Evolutionary conservation across 1,140 invertebrate species (phyloP), one percentile per base, ranked within the genome.

Genomic region (Tyrophagus putrescentiae): DNA sequence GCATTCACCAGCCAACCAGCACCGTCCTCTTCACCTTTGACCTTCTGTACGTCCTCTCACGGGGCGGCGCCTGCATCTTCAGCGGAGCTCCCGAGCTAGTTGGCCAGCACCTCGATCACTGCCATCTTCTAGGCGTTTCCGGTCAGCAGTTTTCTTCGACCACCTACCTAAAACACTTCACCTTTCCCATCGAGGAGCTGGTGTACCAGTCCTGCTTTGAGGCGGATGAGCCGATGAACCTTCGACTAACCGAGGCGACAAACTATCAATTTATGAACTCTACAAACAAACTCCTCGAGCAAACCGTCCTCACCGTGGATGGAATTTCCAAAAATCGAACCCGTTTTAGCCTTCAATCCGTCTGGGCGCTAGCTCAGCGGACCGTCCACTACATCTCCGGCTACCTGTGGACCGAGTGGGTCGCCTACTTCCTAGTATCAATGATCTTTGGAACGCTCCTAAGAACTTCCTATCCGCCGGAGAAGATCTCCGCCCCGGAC

Each of bases 21-120:
- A 64, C 39, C 45, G 57, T 48, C 27, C 48, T 61, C 52, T 63
- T 16, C 45, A 42, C 39, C 45, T 64, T 56, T 60, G 31, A 54
- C 32, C 53, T 58, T 53, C 57, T 65, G 25, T 44, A 60, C 39
- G 57, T 58, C n/a, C 32, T 59, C 25, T 57, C 64, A 53, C 28
- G 52, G 31, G 28, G 64, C 33, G 58, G 64, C 41, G 31, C 68
- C 64, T 42, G 68, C 66, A 63, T 71, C 64, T 27, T 68, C 65
- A 21, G 68, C 64, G 54, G 70, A 65, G 32, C 65, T 65, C 56
- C 63, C 34, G 39, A 50, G 25, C 44, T n/a, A n/a, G n/a, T n/a
- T n/a, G n/a, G n/a, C n/a, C n/a, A n/a, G n/a, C n/a, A n/a, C n/a
- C n/a, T n/a, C n/a, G 13, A n/a, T 31, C 16, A 13, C 9, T 31